Base-by-base conservation (phyloP, 2,888 invertebrate species). In the Yponomeuta malinellus region DNA sequence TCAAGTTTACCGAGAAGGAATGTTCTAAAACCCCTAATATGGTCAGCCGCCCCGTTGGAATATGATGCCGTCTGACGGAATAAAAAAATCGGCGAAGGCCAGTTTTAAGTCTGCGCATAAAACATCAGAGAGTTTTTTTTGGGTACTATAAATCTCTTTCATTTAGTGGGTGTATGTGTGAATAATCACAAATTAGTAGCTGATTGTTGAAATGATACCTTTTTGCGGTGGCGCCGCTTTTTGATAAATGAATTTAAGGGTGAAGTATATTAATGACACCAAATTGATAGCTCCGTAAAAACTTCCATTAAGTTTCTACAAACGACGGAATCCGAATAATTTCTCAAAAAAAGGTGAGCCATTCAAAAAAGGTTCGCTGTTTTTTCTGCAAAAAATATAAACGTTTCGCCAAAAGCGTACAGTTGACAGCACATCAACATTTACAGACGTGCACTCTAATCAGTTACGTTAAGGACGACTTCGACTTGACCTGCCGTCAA, bases 151-250 rank as follows among this genome's bases (percentile, higher is more conserved):
- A 48, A 31, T 23, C 37, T 74, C 69, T 70, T 71, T 65, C 72
- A 73, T 74, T 75, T 74, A 74, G 72, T 71, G 77, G 74, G 85
- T 87, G 89, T 81, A 86, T 84, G 90, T 87, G 91, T 90, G 90
- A 85, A 88, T 79, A 90, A 92, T 92, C 83, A 82, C 87, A 89
- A 90, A 92, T 91, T 89, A 87, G 76, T 75, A 75, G 74, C 74
- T 78, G 78, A 82, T 84, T 82, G 79, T 79, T 70, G 71, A 71
- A 79, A 77, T 74, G 73, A 73, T 74, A 75, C 70, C 71, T 74
- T 78, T 76, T 73, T 75, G 74, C 76, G 76, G 37, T 37, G 75
- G 82, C 82, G 83, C 85, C 84, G 79, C 79, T 76, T 75, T 59
- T 79, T 80, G 76, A 81, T 79, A 73, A 74, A 78, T 78, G 76